Evolutionary conservation across 1,140 invertebrate genomes (phyloP), one percentile per base, ranked within the genome.

Genomic region (Diorhabda elongata): DNA sequence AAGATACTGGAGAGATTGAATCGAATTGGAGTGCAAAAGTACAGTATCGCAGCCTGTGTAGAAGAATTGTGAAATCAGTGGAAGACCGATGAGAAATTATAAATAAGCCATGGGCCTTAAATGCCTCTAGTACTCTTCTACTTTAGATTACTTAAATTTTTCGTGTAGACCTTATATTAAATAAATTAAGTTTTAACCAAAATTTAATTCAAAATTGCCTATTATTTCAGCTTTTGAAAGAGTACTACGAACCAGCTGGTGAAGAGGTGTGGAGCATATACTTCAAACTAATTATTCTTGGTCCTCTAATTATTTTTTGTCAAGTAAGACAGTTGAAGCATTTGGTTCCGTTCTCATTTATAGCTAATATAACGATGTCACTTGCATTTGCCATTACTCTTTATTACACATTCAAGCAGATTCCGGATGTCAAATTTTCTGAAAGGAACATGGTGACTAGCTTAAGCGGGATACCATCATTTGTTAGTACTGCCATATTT

Each of bases 401-500:
- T 68, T 92, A 91, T 73, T 92, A 90, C 76, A 86, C 91, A 72
- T 91, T 92, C 79, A 81, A 73, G 4, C 84, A 83, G n/a, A 72
- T 87, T 56, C 11, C 45, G 7, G n/a, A 66, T 64, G 44, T n/a
- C 57, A 45, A 62, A 67, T 4, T 57, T 71, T 42, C n/a, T 61
- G 11, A 74, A 68, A 69, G 72, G 44, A 69, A 73, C 9, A 9
- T 74, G 8, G 61, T 58, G 26, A 73, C 66, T 8, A 58, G 66
- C 52, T 43, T 70, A 42, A 45, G 52, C 44, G 66, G 73, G n/a
- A 66, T 77, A 72, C 89, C 90, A 0, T 81, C 87, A 26, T 91
- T 90, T 80, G 89, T 91, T 70, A 86, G 87, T 69, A 93, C 91
- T 43, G 90, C 91, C 0, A 86, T 92, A 64, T 92, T 92, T 75